Evolutionary conservation across 1,140 invertebrate genomes (phyloP).

Genomic region (Vollenhovia emeryi): DNA sequence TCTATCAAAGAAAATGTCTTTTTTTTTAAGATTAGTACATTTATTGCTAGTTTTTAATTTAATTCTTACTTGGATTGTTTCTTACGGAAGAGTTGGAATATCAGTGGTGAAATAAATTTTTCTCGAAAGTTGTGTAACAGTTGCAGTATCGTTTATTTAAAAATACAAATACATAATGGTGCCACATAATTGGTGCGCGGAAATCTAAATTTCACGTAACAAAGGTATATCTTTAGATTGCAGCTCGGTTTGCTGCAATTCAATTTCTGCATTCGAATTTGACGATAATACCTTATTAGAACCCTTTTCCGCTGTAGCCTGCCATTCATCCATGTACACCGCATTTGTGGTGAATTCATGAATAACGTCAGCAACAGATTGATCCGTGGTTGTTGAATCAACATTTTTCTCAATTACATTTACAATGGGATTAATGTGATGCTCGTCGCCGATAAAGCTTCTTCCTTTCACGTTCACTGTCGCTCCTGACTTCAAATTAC

Average conservation of each 20-base stretch:
- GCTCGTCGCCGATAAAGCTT: not conserved
- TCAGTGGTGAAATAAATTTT: not conserved
- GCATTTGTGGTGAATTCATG: not conserved
- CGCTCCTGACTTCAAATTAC: not conserved
- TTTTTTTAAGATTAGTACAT: not conserved
- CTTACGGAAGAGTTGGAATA: not conserved
- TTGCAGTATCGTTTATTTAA: not conserved
- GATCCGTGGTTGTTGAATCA: not conserved
- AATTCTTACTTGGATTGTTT: not conserved
- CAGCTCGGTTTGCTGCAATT: not conserved
- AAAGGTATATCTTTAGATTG: not conserved
- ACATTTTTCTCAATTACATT: not conserved
- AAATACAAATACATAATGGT: not conserved
- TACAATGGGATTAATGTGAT: not conserved
- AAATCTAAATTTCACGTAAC: constrained; percentile 12
- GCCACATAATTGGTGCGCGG: not conserved
- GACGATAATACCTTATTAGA: not conserved
- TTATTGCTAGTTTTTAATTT: not conserved
- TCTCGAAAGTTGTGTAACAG: not conserved
- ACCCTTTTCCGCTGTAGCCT: constrained; percentile 27
- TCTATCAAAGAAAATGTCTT: not conserved
- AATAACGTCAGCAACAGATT: not conserved
- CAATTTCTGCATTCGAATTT: not conserved
- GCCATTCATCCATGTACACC: constrained; percentile 53
- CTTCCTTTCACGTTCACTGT: not conserved